Percentiles rank a stretch among this genome's conserved stretches.
Evolutionary conservation across 2,113 vertebrate genomes (phyloP).

Genomic region (Erythrolamprus reginae): DNA sequence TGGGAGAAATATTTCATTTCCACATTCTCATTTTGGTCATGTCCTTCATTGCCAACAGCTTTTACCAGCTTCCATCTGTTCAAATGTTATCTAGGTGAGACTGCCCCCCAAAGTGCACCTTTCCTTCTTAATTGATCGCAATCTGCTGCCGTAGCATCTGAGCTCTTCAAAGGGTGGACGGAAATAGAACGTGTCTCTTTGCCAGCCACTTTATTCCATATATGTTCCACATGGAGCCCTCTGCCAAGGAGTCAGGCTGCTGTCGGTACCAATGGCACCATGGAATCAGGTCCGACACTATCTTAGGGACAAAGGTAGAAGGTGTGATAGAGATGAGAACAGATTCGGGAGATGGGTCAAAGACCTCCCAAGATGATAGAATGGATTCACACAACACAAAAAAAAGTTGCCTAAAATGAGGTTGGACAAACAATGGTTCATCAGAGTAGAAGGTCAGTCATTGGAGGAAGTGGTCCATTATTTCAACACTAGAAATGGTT

Average conservation of each 20-base stretch:
- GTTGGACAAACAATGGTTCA: neutral
- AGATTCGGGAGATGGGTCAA: neutral
- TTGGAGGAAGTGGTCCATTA: neutral
- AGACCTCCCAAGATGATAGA: neutral
- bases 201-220: neutral
- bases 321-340: neutral
- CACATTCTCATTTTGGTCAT: conserved; percentile 51
- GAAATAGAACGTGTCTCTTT: neutral
- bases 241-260: neutral
- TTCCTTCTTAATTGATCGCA: neutral
- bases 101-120: conserved; percentile 7
- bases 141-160: rapidly evolving
- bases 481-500: neutral
- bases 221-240: neutral
- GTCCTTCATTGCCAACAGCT: conserved; percentile 33
- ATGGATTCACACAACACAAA: neutral
- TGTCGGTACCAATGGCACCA: neutral
- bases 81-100: conserved; percentile 41
- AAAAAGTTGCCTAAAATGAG: neutral
- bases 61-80: conserved; percentile 43
- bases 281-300: neutral
- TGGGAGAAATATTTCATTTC: conserved; percentile 24
- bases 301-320: neutral
- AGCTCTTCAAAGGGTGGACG: neutral
- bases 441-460: neutral